Evolutionary conservation across 2,113 vertebrate genomes (phyloP).

Genomic region (Hylia prasina): DNA sequence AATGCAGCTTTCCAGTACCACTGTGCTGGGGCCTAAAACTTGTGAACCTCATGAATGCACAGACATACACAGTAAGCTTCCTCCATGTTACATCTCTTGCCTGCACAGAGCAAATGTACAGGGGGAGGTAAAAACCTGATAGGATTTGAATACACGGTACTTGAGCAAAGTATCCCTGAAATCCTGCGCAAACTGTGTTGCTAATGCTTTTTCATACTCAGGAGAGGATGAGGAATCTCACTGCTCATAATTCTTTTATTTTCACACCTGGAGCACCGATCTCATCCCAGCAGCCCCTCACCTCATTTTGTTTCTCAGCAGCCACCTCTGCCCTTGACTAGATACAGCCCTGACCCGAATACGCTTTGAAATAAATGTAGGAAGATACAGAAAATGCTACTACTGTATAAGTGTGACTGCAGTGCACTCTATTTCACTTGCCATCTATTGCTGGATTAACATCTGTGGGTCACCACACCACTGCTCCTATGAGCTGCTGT

Average conservation of each 20-base stretch:
- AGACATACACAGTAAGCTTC: not conserved
- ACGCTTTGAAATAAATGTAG: not conserved
- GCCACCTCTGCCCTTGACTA: not conserved
- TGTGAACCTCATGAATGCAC: not conserved
- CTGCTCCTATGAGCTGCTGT: not conserved
- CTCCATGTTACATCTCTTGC: not conserved
- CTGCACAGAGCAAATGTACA: not conserved
- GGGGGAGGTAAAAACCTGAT: not conserved
- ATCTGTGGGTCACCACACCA: not conserved
- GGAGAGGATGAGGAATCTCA: not conserved
- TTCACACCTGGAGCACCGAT: not conserved
- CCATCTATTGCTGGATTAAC: not conserved
- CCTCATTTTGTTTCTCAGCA: not conserved
- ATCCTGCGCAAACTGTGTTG: conserved; percentile 11
- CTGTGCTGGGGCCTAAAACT: not conserved
- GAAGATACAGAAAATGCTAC: not conserved
- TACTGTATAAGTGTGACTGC: not conserved
- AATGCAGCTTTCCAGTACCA: not conserved
- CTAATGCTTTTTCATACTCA: conserved; percentile 20
- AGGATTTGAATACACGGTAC: not conserved
- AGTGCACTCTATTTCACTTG: not conserved
- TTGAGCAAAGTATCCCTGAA: conserved; percentile 1
- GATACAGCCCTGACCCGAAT: not conserved
- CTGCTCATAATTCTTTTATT: not conserved
- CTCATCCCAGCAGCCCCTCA: not conserved